Evolutionary conservation across 2,888 invertebrate genomes (phyloP).

Genomic region (Pyrocoelia pectoralis): DNA sequence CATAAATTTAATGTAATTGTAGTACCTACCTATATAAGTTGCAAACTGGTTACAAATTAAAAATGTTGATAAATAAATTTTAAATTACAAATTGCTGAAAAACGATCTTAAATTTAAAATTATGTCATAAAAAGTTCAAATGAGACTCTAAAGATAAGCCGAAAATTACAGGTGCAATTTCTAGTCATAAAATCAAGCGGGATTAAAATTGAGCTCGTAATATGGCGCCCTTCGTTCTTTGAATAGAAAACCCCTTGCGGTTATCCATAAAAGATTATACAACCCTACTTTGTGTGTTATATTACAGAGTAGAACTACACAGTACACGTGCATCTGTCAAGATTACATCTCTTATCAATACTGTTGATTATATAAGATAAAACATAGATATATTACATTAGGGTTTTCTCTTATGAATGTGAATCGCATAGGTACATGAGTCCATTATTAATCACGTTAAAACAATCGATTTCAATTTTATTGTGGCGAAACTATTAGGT

Average conservation of each 20-base stretch:
- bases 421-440: too few species aligned
- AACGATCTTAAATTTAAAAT: neutral
- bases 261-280: conserved; percentile 28
- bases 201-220: conserved; percentile 33
- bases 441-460: too few species aligned
- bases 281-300: conserved; percentile 23
- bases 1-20: too few species aligned
- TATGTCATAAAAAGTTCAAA: conserved; percentile 14
- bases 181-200: conserved; percentile 35
- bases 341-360: conserved; percentile 29
- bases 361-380: conserved; percentile 13
- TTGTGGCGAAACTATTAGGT: too few species aligned
- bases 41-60: too few species aligned
- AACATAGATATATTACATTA: neutral
- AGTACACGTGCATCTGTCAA: conserved; percentile 29
- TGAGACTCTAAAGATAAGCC: conserved; percentile 27
- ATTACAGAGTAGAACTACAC: conserved; percentile 8
- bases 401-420: neutral
- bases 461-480: too few species aligned
- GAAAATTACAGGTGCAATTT: conserved; percentile 36
- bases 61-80: too few species aligned
- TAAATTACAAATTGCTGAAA: too few species aligned
- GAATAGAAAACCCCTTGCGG: conserved; percentile 24
- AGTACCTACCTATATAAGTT: too few species aligned
- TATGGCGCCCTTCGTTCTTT: conserved; percentile 24